A percentile compares a stretch with the other conserved stretches of the same genome.
These are phyloP conservation scores for Adoxophyes honmai DNA, from an alignment of 1,140 invertebrate genomes.

Conservation along the genomic window DNA sequence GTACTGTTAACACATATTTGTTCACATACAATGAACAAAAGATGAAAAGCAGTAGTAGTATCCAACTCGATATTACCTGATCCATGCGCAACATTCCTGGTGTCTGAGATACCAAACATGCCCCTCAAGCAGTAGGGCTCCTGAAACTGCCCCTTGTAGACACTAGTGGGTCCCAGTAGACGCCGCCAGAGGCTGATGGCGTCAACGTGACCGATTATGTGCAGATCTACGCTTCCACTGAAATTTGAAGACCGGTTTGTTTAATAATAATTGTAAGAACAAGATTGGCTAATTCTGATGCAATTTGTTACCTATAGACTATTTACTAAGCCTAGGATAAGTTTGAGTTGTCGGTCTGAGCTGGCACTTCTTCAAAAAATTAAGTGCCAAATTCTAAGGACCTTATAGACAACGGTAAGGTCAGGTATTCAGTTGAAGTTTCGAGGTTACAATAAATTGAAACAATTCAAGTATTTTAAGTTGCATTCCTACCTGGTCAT, in stretches of 20 bases:
- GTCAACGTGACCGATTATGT: slow-evolving; percentile 86
- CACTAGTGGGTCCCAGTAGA: slow-evolving; percentile 93
- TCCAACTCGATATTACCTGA: too few relatives aligned
- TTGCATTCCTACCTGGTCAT: slow-evolving; percentile 87
- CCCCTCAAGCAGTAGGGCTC: slow-evolving; percentile 88
- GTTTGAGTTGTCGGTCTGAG: too few relatives aligned
- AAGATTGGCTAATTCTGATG: too few relatives aligned
- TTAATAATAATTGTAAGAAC: too few relatives aligned
- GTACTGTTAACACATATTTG: too few relatives aligned
- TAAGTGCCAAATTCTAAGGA: neutral
- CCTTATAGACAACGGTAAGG: neutral
- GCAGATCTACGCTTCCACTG: slow-evolving; percentile 89
- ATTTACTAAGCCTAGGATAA: too few relatives aligned
- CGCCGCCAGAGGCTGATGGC: slow-evolving; percentile 88
- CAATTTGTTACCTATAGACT: too few relatives aligned
- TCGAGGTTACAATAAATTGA: too few relatives aligned
- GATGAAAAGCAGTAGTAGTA: too few relatives aligned
- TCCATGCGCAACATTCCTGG: slow-evolving; percentile 94
- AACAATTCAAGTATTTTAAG: too few relatives aligned
- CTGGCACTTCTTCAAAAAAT: neutral
- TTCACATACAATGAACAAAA: too few relatives aligned
- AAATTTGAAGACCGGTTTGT: slow-evolving; percentile 35
- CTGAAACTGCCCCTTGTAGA: slow-evolving; percentile 86
- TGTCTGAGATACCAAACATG: slow-evolving; percentile 92
- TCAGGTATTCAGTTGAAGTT: neutral